These are phyloP conservation scores for Xiphorhynchus erythropygius DNA, from an alignment of 2,797 vertebrate genomes.

Conservation along the genomic window DNA sequence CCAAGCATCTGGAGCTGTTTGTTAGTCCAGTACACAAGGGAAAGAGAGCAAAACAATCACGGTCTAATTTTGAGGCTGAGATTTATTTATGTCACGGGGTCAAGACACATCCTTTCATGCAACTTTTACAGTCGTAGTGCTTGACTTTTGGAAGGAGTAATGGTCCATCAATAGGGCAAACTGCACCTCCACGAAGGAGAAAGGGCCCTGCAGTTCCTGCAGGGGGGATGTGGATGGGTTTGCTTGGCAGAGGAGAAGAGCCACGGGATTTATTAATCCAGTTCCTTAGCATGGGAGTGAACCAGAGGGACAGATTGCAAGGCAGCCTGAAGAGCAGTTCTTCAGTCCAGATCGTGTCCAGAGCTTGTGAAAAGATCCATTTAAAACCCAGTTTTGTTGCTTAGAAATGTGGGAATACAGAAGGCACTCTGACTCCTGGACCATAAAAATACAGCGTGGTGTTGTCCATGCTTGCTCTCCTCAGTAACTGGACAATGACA, in stretches of 20 bases:
- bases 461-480: not conserved
- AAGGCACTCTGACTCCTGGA: not conserved
- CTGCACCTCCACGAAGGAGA: not conserved
- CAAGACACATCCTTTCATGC: not conserved
- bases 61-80: not conserved
- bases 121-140: not conserved
- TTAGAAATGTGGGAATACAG: not conserved
- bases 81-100: not conserved
- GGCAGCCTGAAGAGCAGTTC: not conserved
- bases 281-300: not conserved
- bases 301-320: not conserved
- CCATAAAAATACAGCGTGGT: not conserved
- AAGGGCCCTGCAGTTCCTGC: not conserved
- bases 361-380: not conserved
- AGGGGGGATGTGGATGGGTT: accelerated
- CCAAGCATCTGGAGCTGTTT: slow-evolving; percentile 39
- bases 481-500: not conserved
- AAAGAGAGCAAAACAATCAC: not conserved
- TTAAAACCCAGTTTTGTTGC: not conserved
- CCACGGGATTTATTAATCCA: not conserved
- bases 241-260: not conserved
- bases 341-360: not conserved
- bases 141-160: not conserved
- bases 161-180: not conserved
- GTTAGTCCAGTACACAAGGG: not conserved